Evolutionary conservation across 2,113 vertebrate genomes (phyloP), one percentile per base, ranked within the genome.

Genomic region (Oreocharis arfaki): DNA sequence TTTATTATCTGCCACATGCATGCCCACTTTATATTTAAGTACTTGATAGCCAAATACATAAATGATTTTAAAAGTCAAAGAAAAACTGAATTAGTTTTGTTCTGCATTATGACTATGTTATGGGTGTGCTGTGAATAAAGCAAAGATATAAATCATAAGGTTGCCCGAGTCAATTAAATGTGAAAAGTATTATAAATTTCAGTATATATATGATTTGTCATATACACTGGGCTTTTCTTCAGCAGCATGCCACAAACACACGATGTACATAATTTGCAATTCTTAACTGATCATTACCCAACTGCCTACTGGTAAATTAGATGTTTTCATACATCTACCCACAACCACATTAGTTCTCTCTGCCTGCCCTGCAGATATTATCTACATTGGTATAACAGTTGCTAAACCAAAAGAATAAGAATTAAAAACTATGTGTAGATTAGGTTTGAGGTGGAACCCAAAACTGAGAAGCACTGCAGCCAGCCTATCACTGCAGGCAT

Each of bases 251-350:
- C 90, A 96, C 90, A 93, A 94, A 95, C 63, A 96, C 0, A 89
- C 84, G 88, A 95, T 9, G 16, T 87, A 50, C 64, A 83, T 96
- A 93, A 97, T 95, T 96, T 90, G 77, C 63, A 96, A 89, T 87
- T 77, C 83, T 93, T 79, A 92, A 74, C 69, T 88, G 85, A 97
- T 97, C 87, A 96, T 95, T 93, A 97, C 63, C 92, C 71, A 94
- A 67, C 86, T 69, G 76, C 85, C 95, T 96, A 81, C 90, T 94
- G 90, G 91, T 95, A 97, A 97, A 64, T 87, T 84, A 95, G 84
- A 82, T 92, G 94, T 92, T 96, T 95, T 97, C 78, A 80, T 93
- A 95, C 3, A 1, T 95, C 95, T 96, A 49, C 73, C 47, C 2
- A 5, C 84, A 95, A 88, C 32, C 33, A 84, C 90, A 94, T 93